Conservation (phyloP, 2,797 vertebrate genomes). For the Diplodus puntazzo region DNA sequence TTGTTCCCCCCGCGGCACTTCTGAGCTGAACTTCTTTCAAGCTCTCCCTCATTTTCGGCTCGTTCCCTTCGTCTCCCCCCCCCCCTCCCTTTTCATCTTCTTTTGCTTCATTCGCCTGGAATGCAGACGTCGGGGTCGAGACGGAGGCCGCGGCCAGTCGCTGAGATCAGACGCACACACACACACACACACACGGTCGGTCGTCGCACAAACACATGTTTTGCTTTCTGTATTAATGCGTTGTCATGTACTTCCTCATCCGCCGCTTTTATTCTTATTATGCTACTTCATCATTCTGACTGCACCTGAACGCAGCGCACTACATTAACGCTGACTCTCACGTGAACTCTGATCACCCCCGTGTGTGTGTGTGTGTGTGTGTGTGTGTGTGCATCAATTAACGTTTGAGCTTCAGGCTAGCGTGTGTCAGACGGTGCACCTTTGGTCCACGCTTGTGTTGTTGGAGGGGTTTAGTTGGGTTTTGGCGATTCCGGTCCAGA, state of each 20-base stretch:
- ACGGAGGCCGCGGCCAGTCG: constrained; percentile 29
- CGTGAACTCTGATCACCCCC: constrained; percentile 5
- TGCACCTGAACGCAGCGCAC: constrained; percentile 56
- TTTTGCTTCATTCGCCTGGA: constrained; percentile 54
- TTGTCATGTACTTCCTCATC: constrained; percentile 73
- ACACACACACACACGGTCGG: too few species aligned
- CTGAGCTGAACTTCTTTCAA: background rate
- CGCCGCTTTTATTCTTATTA: constrained; percentile 59
- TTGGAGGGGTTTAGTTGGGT: background rate
- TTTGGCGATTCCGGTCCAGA: too few species aligned
- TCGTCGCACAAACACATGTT: constrained; percentile 47
- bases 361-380: background rate
- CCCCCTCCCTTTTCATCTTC: constrained; percentile 36
- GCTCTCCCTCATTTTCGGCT: constrained; percentile 19
- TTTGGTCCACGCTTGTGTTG: background rate
- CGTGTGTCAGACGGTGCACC: background rate
- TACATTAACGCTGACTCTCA: constrained; percentile 4
- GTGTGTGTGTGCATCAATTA: background rate
- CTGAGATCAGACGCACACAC: constrained; percentile 11
- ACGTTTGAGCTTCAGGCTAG: background rate
- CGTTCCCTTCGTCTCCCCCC: background rate
- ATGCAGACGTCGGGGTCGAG: constrained; percentile 62
- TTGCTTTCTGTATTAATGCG: constrained; percentile 66
- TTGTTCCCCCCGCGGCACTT: background rate
- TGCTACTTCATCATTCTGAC: constrained; percentile 70